These are phyloP conservation scores for Tretioscincus oriximinensis DNA, from an alignment of 2,113 vertebrate species.

Conservation along the genomic window DNA sequence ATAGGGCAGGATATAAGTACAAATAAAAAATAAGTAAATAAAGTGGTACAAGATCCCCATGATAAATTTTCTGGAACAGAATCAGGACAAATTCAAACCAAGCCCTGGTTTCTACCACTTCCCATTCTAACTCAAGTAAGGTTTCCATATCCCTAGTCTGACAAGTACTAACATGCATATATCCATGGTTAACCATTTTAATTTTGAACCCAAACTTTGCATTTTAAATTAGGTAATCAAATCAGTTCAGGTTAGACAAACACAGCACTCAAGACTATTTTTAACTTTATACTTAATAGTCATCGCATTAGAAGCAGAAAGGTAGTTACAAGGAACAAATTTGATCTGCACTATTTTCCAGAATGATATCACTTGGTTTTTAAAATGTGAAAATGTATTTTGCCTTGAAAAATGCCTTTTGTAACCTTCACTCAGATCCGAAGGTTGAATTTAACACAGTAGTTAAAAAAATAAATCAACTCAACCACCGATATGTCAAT, in stretches of 20 bases:
- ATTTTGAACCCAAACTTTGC: neutral
- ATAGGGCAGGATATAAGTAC: too few relatives aligned
- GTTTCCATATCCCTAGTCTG: neutral
- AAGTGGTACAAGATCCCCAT: too few relatives aligned
- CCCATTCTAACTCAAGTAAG: neutral
- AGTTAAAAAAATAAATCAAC: neutral
- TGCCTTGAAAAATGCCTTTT: neutral
- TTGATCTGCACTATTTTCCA: neutral
- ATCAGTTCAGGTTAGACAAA: neutral
- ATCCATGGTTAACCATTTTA: neutral
- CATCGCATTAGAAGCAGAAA: neutral
- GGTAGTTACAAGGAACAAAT: neutral
- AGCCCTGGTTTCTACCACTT: too few relatives aligned
- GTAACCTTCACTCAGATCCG: neutral
- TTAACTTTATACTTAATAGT: neutral
- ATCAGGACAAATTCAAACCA: too few relatives aligned
- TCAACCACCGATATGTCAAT: neutral
- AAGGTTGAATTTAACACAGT: neutral
- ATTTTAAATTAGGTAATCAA: neutral
- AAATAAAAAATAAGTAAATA: too few relatives aligned
- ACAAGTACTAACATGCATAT: neutral
- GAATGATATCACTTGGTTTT: neutral
- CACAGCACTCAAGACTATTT: neutral
- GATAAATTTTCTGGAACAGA: too few relatives aligned
- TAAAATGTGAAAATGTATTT: neutral